Evolutionary conservation across 2,113 vertebrate species (phyloP).

Genomic region (Morone chrysops): DNA sequence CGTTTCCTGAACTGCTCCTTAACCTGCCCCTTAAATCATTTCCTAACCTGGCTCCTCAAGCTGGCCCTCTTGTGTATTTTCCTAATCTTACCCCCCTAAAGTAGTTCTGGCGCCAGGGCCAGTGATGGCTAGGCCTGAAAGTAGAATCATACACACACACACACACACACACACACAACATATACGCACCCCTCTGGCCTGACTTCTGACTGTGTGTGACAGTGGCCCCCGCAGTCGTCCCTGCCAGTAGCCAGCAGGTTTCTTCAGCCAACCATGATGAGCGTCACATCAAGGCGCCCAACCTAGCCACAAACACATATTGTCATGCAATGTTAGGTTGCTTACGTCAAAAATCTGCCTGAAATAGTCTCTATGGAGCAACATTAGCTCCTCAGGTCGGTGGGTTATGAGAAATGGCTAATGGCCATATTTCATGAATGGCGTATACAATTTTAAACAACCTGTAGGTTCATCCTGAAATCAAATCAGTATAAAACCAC

Average conservation of each 20-base stretch:
- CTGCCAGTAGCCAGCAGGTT: conserved; percentile 68
- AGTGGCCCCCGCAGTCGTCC: conserved; percentile 61
- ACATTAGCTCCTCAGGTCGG: conserved; percentile 38
- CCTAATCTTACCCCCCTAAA: conserved; percentile 40
- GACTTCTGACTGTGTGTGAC: conserved; percentile 75
- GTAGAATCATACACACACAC: conserved; percentile 38
- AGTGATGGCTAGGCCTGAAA: conserved; percentile 49
- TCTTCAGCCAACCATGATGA: conserved; percentile 75
- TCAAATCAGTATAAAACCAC: conserved; percentile 5
- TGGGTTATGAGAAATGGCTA: conserved; percentile 19
- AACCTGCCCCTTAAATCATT: conserved; percentile 16
- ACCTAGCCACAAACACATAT: conserved; percentile 69
- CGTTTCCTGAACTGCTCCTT: conserved; percentile 9
- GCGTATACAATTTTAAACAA: not conserved
- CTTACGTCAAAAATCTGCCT: conserved; percentile 68
- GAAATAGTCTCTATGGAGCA: conserved; percentile 54
- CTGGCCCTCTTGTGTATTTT: conserved; percentile 22
- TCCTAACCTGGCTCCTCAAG: conserved; percentile 24
- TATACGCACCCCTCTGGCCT: conserved; percentile 55
- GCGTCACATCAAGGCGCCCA: conserved; percentile 73
- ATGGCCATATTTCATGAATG: not conserved
- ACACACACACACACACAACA: conserved; percentile 38
- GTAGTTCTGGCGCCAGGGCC: conserved; percentile 29
- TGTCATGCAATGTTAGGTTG: conserved; percentile 76
- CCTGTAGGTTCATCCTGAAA: not conserved